phyloP scores from a whole-genome alignment of 1,140 invertebrate species.

The Steinernema khuongi region DNA sequence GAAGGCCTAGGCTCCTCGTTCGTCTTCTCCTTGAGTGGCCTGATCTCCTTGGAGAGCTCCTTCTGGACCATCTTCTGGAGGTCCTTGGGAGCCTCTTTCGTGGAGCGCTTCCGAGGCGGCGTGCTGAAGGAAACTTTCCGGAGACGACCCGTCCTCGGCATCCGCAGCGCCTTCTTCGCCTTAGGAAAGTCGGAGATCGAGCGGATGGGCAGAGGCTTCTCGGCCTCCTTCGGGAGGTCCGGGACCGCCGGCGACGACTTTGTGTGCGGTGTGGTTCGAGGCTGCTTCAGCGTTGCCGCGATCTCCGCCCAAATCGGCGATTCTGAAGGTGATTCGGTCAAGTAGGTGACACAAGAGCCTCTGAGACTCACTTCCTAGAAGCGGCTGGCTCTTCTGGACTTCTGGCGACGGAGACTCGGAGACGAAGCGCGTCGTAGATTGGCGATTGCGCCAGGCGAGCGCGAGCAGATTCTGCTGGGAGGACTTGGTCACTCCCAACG shows the following conservation, averaged over 20 bases:
- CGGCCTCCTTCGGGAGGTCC: not conserved
- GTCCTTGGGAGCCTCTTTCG: too few relatives aligned
- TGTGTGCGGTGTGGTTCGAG: not conserved
- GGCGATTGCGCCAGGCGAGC: not conserved
- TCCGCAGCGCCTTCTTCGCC: not conserved
- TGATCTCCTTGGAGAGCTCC: not conserved
- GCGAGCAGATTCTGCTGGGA: not conserved
- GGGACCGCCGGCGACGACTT: not conserved
- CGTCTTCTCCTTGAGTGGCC: not conserved
- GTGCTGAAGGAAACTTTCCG: not conserved
- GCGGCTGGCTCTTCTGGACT: constrained; percentile 20
- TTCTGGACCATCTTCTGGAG: not conserved
- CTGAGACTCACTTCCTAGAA: constrained; percentile 13
- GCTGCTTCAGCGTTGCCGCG: constrained; percentile 17
- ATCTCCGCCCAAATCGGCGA: constrained; percentile 29
- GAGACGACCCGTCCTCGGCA: not conserved
- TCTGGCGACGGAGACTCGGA: constrained; percentile 34
- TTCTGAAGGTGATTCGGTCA: not conserved
- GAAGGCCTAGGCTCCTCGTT: not conserved
- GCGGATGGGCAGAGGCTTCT: not conserved
- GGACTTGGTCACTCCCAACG: not conserved
- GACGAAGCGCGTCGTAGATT: constrained; percentile 38
- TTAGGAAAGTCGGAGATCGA: not conserved
- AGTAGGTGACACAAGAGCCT: not conserved
- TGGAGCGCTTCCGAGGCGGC: too few relatives aligned